Base-by-base conservation (phyloP, 2,113 vertebrate species). In the Sturnus vulgaris region DNA sequence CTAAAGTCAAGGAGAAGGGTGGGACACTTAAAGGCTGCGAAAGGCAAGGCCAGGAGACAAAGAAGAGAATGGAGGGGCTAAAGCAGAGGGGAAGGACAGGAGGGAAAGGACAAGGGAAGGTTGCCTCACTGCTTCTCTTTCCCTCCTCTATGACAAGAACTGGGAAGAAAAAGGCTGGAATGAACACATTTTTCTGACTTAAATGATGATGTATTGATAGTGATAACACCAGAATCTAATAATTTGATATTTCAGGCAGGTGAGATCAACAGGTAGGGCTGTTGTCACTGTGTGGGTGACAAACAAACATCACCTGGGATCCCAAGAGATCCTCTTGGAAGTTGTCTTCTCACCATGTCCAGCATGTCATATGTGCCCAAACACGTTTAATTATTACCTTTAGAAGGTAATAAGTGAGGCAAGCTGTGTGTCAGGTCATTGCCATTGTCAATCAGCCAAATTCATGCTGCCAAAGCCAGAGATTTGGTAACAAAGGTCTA, bases 1-100 rank as follows among this genome's bases (percentile, higher is more conserved):
- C 60, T 78, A 20, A 92, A 92, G 68, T 81, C 86, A 93, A 70
- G 80, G 86, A 91, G 89, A 89, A 78, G 52, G 56, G 20, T 83
- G 22, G 7, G 47, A 63, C 28, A 73, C 47, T 27, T 28, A 75
- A 82, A 75, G 72, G 50, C 49, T 7, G 46, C 64, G 55, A 80
- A 83, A 83, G 73, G 60, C 30, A 15, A 89, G 65, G 37, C 37
- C 46, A 20, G 50, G 63, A 88, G 79, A 37, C 15, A 65, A 82
- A 90, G 79, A 46, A 12, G 49, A 71, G 49, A 64, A 52, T 1
- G 46, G 85, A 71, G 47, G 17, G 52, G 56, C 25, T 77, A 60
- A 70, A 66, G 39, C 24, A 46, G 44, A 66, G 27, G 77, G 64
- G 42, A 83, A 92, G 42, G 65, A 57, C 5, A 10, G n/a, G 44